Evolutionary conservation across 2,113 vertebrate species (phyloP), one percentile per base, ranked within the genome.

Genomic region (Donacobius atricapilla): DNA sequence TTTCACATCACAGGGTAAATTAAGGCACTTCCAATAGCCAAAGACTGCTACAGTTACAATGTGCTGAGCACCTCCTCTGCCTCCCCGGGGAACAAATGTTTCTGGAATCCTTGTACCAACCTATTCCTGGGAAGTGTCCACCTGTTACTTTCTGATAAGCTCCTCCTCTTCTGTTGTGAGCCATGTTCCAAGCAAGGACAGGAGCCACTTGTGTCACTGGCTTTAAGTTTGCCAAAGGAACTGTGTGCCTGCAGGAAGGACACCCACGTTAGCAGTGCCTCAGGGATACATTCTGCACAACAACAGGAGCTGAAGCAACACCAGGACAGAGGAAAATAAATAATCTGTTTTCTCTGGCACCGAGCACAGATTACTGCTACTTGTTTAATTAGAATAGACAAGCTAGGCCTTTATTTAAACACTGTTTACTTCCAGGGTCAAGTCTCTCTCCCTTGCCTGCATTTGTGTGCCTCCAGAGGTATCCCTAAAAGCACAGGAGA

Each of bases 171-270:
- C 98, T 97, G 82, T 75, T 95, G 4, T 98, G 97, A 28, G 97
- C 72, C 63, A 98, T 80, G 71, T 98, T 99, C 99, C 99, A 99
- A 47, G 98, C 97, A 71, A 99, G 98, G 66, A 99, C 98, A 35
- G 99, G 98, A 47, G 98, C 98, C 69, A 98, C 97, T 68, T 98
- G 98, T 28, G 98, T 98, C 92, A 99, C 98, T 24, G 99, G 99
- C 93, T 99, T 99, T 97, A 99, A 96, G 89, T 99, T 98, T 17
- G 98, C 97, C 95, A 99, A 81, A 24, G 99, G 98, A 94, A 99
- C 98, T 72, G 98, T 96, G 95, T 99, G 99, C 97, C 99, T 99
- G 91, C n/a, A 89, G 25, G 25, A 86, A 86, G 76, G 91, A 93
- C 90, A 87, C 7, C 12, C 13, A 37, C 3, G 3, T 83, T 19